Conservation (phyloP, 2,113 vertebrate genomes). For the Petrocephalus zakoni region DNA sequence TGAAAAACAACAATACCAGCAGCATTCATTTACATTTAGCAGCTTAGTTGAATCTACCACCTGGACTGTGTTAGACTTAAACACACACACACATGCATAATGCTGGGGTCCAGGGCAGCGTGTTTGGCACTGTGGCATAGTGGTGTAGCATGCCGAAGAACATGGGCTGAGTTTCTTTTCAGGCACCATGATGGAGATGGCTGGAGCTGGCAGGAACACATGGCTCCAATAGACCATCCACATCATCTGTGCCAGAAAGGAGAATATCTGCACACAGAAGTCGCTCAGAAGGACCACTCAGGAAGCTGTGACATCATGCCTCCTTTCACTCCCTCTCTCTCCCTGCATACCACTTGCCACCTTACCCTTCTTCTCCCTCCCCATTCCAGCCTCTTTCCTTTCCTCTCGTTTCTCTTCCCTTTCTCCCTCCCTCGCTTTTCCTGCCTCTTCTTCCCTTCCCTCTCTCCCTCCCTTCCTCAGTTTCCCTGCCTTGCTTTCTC, state of each 20-base stretch:
- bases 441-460: neutral
- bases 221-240: neutral
- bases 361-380: neutral
- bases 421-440: neutral
- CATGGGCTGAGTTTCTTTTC: neutral
- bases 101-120: neutral
- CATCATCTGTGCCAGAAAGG: neutral
- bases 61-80: neutral
- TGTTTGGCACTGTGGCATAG: neutral
- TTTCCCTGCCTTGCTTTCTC: neutral
- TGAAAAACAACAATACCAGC: neutral
- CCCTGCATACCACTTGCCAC: neutral
- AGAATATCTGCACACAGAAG: neutral
- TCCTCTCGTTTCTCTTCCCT: neutral
- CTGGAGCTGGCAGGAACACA: too few relatives aligned
- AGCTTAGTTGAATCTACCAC: neutral
- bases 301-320: neutral
- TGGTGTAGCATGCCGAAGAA: neutral
- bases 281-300: neutral
- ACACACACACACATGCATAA: neutral
- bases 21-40: constrained; percentile 1
- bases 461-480: neutral
- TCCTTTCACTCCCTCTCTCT: neutral
- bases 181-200: too few relatives aligned
- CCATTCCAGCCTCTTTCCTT: neutral